These are phyloP conservation scores for Diphyllodes magnificus DNA, from an alignment of 2,113 vertebrate species.

Conservation along the genomic window DNA sequence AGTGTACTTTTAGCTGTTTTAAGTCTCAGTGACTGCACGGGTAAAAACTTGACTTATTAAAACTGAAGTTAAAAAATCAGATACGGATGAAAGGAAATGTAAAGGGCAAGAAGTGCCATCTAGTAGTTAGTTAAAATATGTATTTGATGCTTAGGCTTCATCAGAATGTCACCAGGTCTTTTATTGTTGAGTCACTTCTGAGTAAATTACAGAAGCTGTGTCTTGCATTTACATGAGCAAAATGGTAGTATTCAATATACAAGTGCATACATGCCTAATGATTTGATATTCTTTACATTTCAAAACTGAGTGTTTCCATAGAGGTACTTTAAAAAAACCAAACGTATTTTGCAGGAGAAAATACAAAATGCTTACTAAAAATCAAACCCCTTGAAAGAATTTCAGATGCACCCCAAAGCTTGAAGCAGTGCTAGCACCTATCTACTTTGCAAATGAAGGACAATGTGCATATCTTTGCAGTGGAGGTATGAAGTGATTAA, in stretches of 20 bases:
- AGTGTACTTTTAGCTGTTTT: not conserved
- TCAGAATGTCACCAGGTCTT: not conserved
- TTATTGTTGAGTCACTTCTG: not conserved
- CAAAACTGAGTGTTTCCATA: not conserved
- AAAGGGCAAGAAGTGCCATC: not conserved
- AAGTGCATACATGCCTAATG: not conserved
- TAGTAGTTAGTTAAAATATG: not conserved
- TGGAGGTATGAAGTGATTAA: not conserved
- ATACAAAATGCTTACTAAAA: not conserved
- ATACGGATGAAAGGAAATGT: not conserved
- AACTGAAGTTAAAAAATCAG: not conserved
- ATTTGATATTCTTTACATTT: not conserved
- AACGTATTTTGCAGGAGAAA: not conserved
- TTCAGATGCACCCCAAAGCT: not conserved
- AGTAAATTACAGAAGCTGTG: not conserved
- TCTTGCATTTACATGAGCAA: not conserved
- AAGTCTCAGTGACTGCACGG: not conserved
- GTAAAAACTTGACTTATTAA: not conserved
- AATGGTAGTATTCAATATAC: not conserved
- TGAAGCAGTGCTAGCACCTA: not conserved
- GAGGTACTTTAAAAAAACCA: not conserved
- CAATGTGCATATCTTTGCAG: not conserved
- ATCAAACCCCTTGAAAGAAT: not conserved
- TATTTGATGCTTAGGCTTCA: not conserved
- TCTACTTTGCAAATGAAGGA: not conserved